Conservation (phyloP, 2,797 vertebrate genomes). For the Toxotes lorentzi region DNA sequence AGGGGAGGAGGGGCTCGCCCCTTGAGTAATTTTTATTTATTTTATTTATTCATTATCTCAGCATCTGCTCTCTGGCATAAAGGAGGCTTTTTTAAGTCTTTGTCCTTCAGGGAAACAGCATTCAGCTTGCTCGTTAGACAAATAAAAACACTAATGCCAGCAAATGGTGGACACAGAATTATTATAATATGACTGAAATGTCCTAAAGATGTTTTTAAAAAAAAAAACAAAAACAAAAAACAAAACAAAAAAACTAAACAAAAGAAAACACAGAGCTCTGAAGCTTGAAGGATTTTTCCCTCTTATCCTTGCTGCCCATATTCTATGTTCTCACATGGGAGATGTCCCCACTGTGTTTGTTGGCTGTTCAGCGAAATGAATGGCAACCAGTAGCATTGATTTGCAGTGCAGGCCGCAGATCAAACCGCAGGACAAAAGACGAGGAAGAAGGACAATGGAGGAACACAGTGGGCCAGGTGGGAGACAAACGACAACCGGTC, state of each 20-base stretch:
- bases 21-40: conserved; percentile 47
- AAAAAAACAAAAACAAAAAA: conserved; percentile 7
- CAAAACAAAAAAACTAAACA: neutral
- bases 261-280: neutral
- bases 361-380: conserved; percentile 61
- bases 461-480: conserved; percentile 53
- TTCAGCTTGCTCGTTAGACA: conserved; percentile 46
- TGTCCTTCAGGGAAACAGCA: conserved; percentile 32
- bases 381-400: conserved; percentile 71
- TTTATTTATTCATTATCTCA: conserved; percentile 51
- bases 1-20: neutral
- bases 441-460: conserved; percentile 52
- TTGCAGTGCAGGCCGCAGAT: conserved; percentile 66
- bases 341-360: conserved; percentile 60
- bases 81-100: conserved; percentile 28
- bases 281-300: conserved; percentile 28
- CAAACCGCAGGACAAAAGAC: conserved; percentile 74
- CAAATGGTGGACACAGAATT: conserved; percentile 35
- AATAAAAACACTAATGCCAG: conserved; percentile 38
- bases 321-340: conserved; percentile 58
- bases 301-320: conserved; percentile 25
- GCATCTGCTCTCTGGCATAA: conserved; percentile 26
- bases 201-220: conserved; percentile 21
- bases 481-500: conserved; percentile 67
- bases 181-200: conserved; percentile 35